Conservation (phyloP, 2,888 invertebrate genomes). For the Harpalus rufipes region DNA sequence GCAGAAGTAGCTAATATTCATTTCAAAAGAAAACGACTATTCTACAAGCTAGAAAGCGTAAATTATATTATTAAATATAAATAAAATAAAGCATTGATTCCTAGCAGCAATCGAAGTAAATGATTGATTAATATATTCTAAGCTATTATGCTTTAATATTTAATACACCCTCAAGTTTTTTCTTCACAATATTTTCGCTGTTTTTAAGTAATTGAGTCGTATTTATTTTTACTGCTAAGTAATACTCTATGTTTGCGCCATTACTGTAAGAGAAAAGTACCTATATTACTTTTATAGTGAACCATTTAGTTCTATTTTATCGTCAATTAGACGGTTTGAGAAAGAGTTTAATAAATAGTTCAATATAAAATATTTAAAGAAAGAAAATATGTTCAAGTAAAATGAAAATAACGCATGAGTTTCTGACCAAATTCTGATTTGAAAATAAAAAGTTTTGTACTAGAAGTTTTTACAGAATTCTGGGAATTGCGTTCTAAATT, state of each 20-base stretch:
- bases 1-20: not conserved
- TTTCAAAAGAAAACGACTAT: constrained; percentile 17
- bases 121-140: not conserved
- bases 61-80: constrained; percentile 1
- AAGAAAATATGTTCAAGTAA: constrained; percentile 3
- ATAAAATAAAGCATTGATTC: constrained; percentile 15
- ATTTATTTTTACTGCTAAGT: constrained; percentile 16
- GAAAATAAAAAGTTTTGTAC: not conserved
- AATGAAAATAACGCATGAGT: not conserved
- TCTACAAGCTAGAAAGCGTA: constrained; percentile 23
- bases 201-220: constrained; percentile 30
- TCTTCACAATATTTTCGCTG: constrained; percentile 15
- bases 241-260: constrained; percentile 15
- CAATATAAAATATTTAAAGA: constrained; percentile 6
- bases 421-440: constrained; percentile 31
- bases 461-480: too few relatives aligned
- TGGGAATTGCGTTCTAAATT: too few relatives aligned
- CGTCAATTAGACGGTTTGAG: too few relatives aligned
- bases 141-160: constrained; percentile 5
- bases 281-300: constrained; percentile 18
- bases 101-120: constrained; percentile 10
- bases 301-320: not conserved
- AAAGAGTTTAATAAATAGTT: not conserved
- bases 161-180: not conserved
- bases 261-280: constrained; percentile 4